Evolutionary conservation across 2,797 vertebrate species (phyloP).

Genomic region (Mormyrops attenuatus): DNA sequence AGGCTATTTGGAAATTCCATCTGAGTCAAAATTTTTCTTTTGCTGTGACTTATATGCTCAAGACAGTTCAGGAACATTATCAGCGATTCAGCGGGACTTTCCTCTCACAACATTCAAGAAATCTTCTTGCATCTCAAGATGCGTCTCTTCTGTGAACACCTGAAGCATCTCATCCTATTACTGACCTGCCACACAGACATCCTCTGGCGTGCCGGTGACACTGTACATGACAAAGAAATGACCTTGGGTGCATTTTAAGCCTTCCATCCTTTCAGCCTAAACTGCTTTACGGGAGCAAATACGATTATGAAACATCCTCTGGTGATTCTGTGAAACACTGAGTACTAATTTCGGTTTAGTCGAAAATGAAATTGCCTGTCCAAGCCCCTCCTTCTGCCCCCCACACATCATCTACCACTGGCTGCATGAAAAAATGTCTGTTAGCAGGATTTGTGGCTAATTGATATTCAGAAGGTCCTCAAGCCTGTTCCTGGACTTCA

Average conservation of each 20-base stretch:
- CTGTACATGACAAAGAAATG: background rate
- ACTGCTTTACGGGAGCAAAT: background rate
- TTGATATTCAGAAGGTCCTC: background rate
- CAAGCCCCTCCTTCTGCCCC: background rate
- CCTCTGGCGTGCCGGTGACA: background rate
- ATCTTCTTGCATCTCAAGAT: background rate
- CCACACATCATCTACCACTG: background rate
- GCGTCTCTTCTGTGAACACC: background rate
- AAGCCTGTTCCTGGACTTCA: background rate
- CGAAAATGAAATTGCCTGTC: background rate
- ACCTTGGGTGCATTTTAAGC: background rate
- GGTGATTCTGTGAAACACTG: background rate
- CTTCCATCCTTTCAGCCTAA: background rate
- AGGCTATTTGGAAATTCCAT: background rate
- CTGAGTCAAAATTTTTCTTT: background rate
- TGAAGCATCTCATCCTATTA: background rate
- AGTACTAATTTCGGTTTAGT: background rate
- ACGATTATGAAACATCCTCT: background rate
- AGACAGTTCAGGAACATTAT: background rate
- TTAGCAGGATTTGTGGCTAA: conserved; percentile 4
- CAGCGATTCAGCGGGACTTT: background rate
- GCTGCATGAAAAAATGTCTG: background rate
- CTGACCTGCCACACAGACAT: background rate
- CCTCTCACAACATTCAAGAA: background rate
- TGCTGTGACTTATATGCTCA: background rate